Conservation (phyloP, 2,797 vertebrate genomes). For the Diplodus sargus region DNA sequence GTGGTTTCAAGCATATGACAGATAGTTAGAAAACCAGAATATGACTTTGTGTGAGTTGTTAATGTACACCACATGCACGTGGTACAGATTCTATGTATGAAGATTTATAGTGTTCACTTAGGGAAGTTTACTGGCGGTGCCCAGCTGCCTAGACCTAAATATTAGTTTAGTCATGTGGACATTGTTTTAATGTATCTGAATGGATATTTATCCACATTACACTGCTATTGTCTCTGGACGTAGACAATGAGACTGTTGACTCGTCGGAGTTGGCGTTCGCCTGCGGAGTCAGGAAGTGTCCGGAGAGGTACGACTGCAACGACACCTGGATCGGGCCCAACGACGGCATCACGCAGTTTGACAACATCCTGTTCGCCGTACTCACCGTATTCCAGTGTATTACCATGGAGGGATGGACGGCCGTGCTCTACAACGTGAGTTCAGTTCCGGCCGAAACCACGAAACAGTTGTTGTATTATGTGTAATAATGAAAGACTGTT, state of each 20-base stretch:
- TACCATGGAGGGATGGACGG: slow-evolving; percentile 99
- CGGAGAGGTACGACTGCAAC: slow-evolving; percentile 91
- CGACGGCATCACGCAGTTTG: slow-evolving; percentile 98
- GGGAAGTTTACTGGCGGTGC: neutral
- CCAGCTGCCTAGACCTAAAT: neutral
- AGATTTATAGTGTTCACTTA: neutral
- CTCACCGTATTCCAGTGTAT: slow-evolving; percentile 99
- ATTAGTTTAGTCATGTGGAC: neutral
- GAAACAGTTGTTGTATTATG: neutral
- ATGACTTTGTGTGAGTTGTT: neutral
- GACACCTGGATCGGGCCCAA: slow-evolving; percentile 97
- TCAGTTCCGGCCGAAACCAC: neutral
- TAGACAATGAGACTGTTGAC: slow-evolving; percentile 88
- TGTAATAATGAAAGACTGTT: slow-evolving; percentile 32
- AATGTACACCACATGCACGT: neutral
- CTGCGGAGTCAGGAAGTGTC: slow-evolving; percentile 94
- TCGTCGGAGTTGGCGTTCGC: slow-evolving; percentile 94
- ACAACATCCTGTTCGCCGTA: slow-evolving; percentile 99
- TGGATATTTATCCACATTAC: neutral
- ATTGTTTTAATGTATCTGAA: neutral
- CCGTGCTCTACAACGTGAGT: slow-evolving; percentile 96
- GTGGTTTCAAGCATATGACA: slow-evolving; percentile 6
- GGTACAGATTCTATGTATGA: neutral
- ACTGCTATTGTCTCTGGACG: neutral
- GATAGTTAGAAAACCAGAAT: neutral